A percentile compares a stretch with the other conserved stretches of the same genome.
Evolutionary conservation across 2,888 invertebrate species (phyloP).

Genomic region (Thecophora atra): DNA sequence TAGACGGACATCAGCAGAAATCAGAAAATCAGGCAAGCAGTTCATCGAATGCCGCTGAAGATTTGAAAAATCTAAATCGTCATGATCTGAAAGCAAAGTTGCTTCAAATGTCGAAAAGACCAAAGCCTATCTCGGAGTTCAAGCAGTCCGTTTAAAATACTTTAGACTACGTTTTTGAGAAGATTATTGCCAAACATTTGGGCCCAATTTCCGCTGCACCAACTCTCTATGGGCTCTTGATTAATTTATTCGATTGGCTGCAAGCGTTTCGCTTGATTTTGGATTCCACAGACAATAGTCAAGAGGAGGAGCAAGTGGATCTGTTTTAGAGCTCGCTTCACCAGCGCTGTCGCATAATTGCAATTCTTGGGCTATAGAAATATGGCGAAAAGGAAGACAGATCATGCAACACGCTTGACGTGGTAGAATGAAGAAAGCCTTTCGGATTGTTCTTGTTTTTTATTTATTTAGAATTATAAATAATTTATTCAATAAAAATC

Average conservation of each 20-base stretch:
- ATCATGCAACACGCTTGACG: constrained; percentile 89
- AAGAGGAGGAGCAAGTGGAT: constrained; percentile 71
- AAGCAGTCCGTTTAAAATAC: constrained; percentile 73
- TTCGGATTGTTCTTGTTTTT: not conserved
- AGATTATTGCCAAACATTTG: constrained; percentile 70
- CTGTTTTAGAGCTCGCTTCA: constrained; percentile 81
- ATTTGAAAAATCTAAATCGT: constrained; percentile 57
- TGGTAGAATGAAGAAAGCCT: constrained; percentile 69
- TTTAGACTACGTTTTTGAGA: constrained; percentile 70
- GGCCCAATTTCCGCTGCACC: constrained; percentile 70
- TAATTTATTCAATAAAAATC: not conserved
- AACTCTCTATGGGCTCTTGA: constrained; percentile 81
- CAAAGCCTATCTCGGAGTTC: constrained; percentile 72
- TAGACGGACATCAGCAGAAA: constrained; percentile 46
- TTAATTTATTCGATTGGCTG: constrained; percentile 94
- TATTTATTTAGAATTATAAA: not conserved
- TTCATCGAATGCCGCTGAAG: constrained; percentile 35
- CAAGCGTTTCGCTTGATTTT: constrained; percentile 71
- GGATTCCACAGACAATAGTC: constrained; percentile 67
- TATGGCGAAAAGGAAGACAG: constrained; percentile 87
- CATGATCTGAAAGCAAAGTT: constrained; percentile 68
- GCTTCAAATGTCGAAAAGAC: constrained; percentile 71
- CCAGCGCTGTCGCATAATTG: constrained; percentile 86
- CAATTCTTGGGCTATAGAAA: constrained; percentile 94
- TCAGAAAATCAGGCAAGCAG: constrained; percentile 22